These are phyloP conservation scores for Drosophila ironensis DNA, from an alignment of 1,140 invertebrate genomes.

Conservation along the genomic window DNA sequence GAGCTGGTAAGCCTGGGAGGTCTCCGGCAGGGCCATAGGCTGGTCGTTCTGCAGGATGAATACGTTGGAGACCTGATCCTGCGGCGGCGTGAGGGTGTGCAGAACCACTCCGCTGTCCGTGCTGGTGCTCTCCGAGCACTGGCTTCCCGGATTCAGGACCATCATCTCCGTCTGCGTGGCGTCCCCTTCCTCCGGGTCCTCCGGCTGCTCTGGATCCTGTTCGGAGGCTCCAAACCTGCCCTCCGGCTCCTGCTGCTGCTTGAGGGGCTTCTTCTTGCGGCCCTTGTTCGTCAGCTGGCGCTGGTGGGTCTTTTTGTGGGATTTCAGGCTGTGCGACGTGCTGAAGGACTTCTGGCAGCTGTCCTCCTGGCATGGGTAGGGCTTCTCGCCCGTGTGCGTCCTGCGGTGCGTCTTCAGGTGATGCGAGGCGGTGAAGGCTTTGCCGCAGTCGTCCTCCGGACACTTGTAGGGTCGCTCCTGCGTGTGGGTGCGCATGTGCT, in stretches of 20 bases:
- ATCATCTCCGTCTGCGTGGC: constrained; percentile 39
- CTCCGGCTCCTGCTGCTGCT: constrained; percentile 7
- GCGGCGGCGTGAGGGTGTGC: neutral
- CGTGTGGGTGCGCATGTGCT: constrained; percentile 95
- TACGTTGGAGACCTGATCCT: constrained; percentile 47
- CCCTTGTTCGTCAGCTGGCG: constrained; percentile 65
- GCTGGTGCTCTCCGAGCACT: constrained; percentile 54
- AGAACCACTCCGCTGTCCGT: constrained; percentile 58
- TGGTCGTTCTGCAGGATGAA: constrained; percentile 39
- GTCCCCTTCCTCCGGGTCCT: constrained; percentile 6
- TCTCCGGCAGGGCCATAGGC: constrained; percentile 67
- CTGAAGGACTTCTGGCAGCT: constrained; percentile 91
- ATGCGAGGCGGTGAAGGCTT: constrained; percentile 96
- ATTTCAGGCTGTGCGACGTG: constrained; percentile 91
- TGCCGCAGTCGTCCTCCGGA: constrained; percentile 91
- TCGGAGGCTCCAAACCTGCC: constrained; percentile 9
- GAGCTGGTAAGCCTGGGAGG: constrained; percentile 86
- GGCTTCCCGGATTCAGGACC: constrained; percentile 46
- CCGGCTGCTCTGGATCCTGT: neutral
- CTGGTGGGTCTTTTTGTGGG: constrained; percentile 87
- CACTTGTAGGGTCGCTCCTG: constrained; percentile 96
- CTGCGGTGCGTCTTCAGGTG: constrained; percentile 92
- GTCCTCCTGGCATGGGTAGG: constrained; percentile 88
- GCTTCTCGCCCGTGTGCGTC: constrained; percentile 85
- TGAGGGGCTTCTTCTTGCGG: constrained; percentile 53